phyloP scores from a whole-genome alignment of 2,113 vertebrate genomes.

The Marmota monax region DNA sequence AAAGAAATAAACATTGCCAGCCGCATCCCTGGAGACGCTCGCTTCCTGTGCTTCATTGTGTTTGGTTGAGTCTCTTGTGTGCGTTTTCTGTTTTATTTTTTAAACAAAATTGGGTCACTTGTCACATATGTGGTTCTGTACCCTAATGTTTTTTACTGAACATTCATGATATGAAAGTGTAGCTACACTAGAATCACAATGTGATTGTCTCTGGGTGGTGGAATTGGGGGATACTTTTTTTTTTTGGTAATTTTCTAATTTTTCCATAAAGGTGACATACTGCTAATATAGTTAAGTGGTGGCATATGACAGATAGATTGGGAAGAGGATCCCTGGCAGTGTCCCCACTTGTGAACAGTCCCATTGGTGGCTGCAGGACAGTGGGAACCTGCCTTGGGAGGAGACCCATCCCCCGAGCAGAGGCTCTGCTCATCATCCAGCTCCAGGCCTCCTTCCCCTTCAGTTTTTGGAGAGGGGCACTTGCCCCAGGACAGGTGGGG shows the following conservation, averaged over 20 bases:
- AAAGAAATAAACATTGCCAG: conserved; percentile 61
- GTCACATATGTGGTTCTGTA: background rate
- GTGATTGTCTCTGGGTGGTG: background rate
- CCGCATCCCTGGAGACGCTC: background rate
- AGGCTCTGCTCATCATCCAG: too few species aligned
- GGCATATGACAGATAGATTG: rapidly evolving
- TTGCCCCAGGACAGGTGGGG: too few species aligned
- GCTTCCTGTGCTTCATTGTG: conserved; percentile 46
- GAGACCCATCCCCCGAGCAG: too few species aligned
- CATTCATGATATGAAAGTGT: background rate
- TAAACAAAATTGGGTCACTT: background rate
- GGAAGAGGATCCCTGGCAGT: background rate
- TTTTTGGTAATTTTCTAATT: background rate
- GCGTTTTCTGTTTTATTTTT: conserved; percentile 29
- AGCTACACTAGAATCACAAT: background rate
- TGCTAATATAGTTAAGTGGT: too few species aligned
- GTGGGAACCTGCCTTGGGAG: background rate
- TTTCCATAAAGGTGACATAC: background rate
- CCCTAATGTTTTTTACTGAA: background rate
- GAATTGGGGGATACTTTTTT: background rate
- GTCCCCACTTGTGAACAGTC: background rate
- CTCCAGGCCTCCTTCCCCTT: background rate
- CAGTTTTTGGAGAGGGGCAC: background rate
- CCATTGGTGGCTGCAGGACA: background rate
- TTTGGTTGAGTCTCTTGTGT: conserved; percentile 59